A percentile compares a stretch with the other conserved stretches of the same genome.
phyloP scores from a whole-genome alignment of 2,797 vertebrate genomes.

The Ctenosaura bakeri region DNA sequence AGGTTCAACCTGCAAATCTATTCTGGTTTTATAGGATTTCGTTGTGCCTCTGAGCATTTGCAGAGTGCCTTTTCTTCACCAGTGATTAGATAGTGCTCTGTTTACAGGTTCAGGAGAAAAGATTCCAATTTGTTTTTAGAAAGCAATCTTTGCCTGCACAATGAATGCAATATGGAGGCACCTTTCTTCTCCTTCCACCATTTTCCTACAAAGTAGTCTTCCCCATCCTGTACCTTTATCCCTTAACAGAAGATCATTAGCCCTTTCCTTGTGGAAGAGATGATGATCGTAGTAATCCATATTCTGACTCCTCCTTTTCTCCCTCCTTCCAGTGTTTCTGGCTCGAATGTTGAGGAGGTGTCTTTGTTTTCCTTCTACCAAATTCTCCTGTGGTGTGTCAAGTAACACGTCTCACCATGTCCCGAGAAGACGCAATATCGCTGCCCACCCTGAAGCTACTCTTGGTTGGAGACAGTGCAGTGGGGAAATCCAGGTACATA shows the following conservation, averaged over 20 bases:
- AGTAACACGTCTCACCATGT: conserved; percentile 35
- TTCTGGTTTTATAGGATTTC: not conserved
- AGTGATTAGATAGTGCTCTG: not conserved
- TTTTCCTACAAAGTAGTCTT: not conserved
- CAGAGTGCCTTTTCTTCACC: not conserved
- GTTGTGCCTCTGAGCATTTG: not conserved
- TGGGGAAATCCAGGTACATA: conserved; percentile 68
- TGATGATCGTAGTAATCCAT: not conserved
- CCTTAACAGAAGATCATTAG: not conserved
- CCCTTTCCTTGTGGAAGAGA: not conserved
- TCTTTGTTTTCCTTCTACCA: conserved; percentile 10
- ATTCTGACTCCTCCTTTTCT: conserved; percentile 1
- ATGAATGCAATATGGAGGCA: not conserved
- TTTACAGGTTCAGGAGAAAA: not conserved
- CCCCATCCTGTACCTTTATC: not conserved
- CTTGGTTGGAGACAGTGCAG: conserved; percentile 66
- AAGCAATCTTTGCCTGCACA: not conserved
- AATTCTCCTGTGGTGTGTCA: not conserved
- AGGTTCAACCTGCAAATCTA: not conserved
- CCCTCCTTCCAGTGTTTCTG: conserved; percentile 8
- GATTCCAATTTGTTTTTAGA: not conserved
- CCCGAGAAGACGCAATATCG: not conserved
- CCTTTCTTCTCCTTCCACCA: not conserved
- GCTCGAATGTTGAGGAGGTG: not conserved
- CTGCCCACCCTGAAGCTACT: conserved; percentile 61